phyloP scores from a whole-genome alignment of 2,113 vertebrate species.

The Eulemur rufifrons region DNA sequence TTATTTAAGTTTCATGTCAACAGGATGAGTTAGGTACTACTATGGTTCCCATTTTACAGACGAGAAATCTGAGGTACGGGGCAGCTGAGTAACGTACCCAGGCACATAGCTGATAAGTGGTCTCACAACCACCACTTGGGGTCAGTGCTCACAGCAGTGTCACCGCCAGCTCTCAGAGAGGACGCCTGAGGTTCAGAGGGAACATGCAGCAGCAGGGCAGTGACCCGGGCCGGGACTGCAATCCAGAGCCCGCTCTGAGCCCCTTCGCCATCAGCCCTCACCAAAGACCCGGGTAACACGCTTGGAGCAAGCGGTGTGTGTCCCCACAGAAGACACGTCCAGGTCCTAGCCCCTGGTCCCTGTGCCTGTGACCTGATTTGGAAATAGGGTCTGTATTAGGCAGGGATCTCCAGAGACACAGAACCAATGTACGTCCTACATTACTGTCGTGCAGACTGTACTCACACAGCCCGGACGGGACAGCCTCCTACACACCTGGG shows the following conservation, averaged over 20 bases:
- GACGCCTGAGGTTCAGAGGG: background rate
- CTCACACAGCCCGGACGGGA: no score
- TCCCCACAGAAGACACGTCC: background rate
- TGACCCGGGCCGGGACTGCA: background rate
- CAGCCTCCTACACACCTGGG: no score
- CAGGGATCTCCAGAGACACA: no score
- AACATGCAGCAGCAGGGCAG: background rate
- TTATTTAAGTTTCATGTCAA: background rate
- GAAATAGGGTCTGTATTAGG: no score
- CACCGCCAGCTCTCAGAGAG: background rate
- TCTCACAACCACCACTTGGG: background rate
- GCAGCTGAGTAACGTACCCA: no score
- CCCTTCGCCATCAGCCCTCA: no score
- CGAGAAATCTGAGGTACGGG: background rate
- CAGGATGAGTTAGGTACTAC: accelerated
- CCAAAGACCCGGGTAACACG: background rate
- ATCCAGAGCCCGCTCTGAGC: no score
- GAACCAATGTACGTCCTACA: no score
- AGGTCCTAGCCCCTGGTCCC: background rate
- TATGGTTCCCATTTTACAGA: background rate
- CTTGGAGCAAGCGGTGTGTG: background rate
- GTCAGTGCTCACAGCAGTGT: background rate
- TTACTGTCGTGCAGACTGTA: no score
- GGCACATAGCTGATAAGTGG: background rate
- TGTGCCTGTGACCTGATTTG: background rate